These are phyloP conservation scores for Cyanistes caeruleus DNA, from an alignment of 2,113 vertebrate genomes.

Conservation along the genomic window DNA sequence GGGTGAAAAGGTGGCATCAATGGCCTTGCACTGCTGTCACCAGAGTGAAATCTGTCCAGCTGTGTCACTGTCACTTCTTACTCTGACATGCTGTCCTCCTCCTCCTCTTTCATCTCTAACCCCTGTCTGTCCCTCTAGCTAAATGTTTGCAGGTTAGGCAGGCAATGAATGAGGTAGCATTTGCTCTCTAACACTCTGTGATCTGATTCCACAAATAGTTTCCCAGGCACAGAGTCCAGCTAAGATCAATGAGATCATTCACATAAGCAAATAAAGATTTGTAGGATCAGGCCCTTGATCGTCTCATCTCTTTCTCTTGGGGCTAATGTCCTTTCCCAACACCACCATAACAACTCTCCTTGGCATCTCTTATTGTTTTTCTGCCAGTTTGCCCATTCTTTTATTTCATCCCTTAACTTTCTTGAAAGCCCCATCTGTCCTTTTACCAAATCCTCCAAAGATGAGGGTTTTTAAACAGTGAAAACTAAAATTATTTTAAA, in stretches of 20 bases:
- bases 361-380: background rate
- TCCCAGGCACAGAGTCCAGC: background rate
- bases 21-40: background rate
- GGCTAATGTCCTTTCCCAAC: background rate
- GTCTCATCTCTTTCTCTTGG: background rate
- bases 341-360: background rate
- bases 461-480: background rate
- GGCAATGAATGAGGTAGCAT: background rate
- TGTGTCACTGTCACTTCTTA: background rate
- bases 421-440: background rate
- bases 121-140: background rate
- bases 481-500: conserved; percentile 28
- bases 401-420: background rate
- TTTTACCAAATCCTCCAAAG: background rate
- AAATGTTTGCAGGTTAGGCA: background rate
- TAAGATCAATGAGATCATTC: conserved; percentile 47
- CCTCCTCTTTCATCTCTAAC: background rate
- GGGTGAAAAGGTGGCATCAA: background rate
- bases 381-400: background rate
- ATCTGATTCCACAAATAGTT: conserved; percentile 28
- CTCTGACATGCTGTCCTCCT: background rate
- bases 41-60: background rate
- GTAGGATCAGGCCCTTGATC: conserved; percentile 23
- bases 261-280: conserved; percentile 44
- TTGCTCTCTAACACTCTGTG: background rate